A percentile compares a stretch with the other conserved stretches of the same genome.
These are phyloP conservation scores for Monomorium pharaonis DNA, from an alignment of 1,140 invertebrate species.

Conservation along the genomic window DNA sequence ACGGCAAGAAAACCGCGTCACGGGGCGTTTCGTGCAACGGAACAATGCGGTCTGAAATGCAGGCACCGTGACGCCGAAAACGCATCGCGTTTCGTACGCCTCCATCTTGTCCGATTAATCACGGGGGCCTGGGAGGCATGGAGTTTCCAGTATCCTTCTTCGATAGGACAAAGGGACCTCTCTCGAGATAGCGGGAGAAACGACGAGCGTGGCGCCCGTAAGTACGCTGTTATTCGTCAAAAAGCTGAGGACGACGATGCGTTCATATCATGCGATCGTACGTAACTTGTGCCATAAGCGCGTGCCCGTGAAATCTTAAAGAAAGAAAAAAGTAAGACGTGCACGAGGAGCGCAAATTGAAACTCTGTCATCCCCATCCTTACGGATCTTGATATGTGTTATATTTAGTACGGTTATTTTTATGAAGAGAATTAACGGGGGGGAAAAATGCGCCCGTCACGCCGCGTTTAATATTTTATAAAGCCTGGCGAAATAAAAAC, in stretches of 20 bases:
- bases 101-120: conserved; percentile 64
- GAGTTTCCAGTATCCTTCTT: conserved; percentile 36
- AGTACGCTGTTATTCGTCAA: not conserved
- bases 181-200: not conserved
- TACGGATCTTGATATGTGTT: not conserved
- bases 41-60: conserved; percentile 76
- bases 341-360: not conserved
- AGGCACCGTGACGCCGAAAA: conserved; percentile 79
- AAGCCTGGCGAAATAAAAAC: conserved; percentile 37
- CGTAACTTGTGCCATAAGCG: not conserved
- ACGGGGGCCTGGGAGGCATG: conserved; percentile 35
- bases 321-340: not conserved
- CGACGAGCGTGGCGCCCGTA: not conserved
- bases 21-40: conserved; percentile 56
- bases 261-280: not conserved
- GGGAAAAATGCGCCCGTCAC: conserved; percentile 31
- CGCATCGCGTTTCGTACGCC: conserved; percentile 67
- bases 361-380: not conserved
- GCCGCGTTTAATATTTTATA: conserved; percentile 53
- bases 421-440: not conserved
- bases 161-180: conserved; percentile 18
- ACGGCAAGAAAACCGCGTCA: conserved; percentile 42
- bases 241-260: not conserved
- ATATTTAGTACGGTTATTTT: conserved; percentile 28
- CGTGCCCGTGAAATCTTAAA: conserved; percentile 7